Evolutionary conservation across 2,888 invertebrate genomes (phyloP).

Genomic region (Netelia inedita): DNA sequence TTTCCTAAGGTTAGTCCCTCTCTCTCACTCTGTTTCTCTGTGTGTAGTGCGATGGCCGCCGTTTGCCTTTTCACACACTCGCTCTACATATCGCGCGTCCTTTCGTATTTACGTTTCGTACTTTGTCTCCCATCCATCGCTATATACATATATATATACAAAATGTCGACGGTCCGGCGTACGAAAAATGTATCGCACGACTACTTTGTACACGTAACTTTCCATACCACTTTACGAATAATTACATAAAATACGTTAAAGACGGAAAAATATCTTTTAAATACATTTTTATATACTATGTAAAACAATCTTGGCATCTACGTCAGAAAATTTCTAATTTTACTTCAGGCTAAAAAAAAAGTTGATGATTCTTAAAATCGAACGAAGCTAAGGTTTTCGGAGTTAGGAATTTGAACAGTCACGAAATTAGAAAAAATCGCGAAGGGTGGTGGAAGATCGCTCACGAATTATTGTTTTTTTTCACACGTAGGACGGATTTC

Average conservation of each 20-base stretch:
- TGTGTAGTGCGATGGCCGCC: background rate
- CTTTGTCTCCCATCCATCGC: background rate
- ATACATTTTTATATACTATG: too few species aligned
- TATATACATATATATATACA: background rate
- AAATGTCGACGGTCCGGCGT: background rate
- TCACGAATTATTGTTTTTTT: too few species aligned
- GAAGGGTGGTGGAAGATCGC: background rate
- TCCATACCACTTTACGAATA: too few species aligned
- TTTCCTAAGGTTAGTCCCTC: slow-evolving; percentile 47
- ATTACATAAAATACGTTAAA: too few species aligned
- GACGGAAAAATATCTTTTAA: too few species aligned
- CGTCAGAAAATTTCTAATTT: background rate
- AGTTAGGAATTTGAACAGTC: background rate
- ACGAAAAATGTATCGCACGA: background rate
- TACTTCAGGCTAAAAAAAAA: background rate
- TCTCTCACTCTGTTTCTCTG: slow-evolving; percentile 13
- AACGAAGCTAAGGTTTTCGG: slow-evolving; percentile 8
- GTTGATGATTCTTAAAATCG: background rate
- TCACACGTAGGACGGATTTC: too few species aligned
- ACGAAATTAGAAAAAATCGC: background rate
- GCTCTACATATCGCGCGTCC: background rate
- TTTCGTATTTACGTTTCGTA: background rate
- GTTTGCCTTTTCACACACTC: slow-evolving; percentile 11
- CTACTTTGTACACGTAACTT: background rate
- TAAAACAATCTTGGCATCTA: background rate